Base-by-base conservation (phyloP, 2,113 vertebrate species). In the Clupea harengus region DNA sequence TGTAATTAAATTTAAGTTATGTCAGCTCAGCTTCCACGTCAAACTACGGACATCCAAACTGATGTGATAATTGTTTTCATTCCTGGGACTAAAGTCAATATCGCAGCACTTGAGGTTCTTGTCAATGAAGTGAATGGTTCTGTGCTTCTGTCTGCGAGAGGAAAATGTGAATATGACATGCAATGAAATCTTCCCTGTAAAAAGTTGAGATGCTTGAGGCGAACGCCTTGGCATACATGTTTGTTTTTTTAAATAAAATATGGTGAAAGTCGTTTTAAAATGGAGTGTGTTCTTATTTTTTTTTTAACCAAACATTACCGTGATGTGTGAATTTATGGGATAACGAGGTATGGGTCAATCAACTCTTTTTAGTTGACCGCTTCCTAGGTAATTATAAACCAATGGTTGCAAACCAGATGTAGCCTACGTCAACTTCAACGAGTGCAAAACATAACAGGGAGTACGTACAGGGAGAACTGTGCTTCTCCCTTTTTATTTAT, bases 81-180 rank as follows among this genome's bases (percentile, higher is more conserved):
- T 78, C 72, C 72, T 39, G 10, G 28, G 72, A 78, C 72, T 78
- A 78, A 78, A 39, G 17, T 67, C 20, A 54, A 86, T 90, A 89
- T 90, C 88, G 91, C 93, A 89, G 93, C 93, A 95, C 92, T 94
- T 95, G 82, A 44, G 22, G 47, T 72, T 84, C 81, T 85, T 64
- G 90, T 93, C 91, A 90, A 89, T 93, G 90, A 92, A 83, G 86
- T 90, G 87, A 93, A 92, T 89, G 85, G 88, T 89, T 92, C 90
- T 90, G 86, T 81, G 86, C 86, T 89, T 91, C 88, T 92, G 84
- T 92, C 91, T 85, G 85, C 86, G 49, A 87, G 82, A 81, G 82
- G 64, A 84, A 84, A 94, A 92, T 93, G 91, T 93, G 93, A 93
- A 93, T 90, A 88, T 83, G 89, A 92, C 88, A 90, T 89, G 87